Conservation (phyloP, 2,113 vertebrate genomes). For the Peromyscus californicus region DNA sequence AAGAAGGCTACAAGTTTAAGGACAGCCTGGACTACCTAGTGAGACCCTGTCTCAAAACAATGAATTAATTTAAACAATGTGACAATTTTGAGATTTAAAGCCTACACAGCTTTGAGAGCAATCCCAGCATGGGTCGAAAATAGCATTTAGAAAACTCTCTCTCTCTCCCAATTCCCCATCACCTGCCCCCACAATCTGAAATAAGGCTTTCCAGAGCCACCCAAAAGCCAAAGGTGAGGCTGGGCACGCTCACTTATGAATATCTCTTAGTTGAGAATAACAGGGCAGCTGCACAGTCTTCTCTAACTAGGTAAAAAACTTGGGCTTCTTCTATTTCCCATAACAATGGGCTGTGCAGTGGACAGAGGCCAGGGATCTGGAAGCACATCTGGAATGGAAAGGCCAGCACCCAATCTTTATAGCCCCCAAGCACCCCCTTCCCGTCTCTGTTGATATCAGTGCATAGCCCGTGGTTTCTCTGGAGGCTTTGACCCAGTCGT, state of each 20-base stretch:
- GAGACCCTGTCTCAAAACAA: neutral
- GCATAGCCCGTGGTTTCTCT: neutral
- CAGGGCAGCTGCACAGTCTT: neutral
- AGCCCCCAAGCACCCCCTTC: neutral
- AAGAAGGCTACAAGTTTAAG: neutral
- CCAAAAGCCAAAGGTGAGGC: neutral
- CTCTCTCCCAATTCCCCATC: neutral
- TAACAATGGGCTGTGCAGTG: neutral
- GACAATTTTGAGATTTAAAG: slow-evolving; percentile 14
- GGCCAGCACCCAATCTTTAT: slow-evolving; percentile 1
- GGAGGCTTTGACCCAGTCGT: neutral
- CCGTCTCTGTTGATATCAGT: neutral
- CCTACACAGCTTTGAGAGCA: slow-evolving; percentile 34
- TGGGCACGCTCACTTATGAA: neutral
- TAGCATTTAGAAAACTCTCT: neutral
- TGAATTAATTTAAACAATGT: slow-evolving; percentile 10
- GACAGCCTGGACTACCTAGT: neutral
- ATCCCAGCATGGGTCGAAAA: neutral
- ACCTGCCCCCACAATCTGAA: neutral
- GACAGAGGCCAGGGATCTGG: neutral
- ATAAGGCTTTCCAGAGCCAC: slow-evolving; percentile 20
- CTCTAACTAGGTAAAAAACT: neutral
- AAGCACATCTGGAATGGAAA: slow-evolving; percentile 36
- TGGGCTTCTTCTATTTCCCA: slow-evolving; percentile 13
- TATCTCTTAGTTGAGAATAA: neutral